Evolutionary conservation across 2,888 invertebrate species (phyloP).

Genomic region (Tuberolachnus salignus): DNA sequence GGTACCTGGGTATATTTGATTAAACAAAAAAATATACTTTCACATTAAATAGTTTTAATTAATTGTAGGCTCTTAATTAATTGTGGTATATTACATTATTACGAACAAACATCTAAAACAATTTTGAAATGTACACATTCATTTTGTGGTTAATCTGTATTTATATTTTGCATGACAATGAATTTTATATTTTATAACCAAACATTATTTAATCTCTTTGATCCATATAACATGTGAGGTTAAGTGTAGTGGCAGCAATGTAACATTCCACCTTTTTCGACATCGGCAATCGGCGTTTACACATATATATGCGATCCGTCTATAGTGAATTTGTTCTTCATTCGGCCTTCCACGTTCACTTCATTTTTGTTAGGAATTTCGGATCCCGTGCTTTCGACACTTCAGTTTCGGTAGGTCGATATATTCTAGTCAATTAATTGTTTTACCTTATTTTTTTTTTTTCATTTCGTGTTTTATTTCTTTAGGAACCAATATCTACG

Average conservation of each 20-base stretch:
- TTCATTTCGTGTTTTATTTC: background rate
- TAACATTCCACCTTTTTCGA: background rate
- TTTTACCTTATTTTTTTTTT: background rate
- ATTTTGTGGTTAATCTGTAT: background rate
- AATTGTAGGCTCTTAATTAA: no score
- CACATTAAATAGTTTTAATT: no score
- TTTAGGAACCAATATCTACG: background rate
- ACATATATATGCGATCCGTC: no score
- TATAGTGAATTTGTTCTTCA: no score
- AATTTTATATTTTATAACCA: no score
- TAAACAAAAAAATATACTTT: no score
- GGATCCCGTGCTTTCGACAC: background rate
- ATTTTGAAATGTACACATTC: no score
- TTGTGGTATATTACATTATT: no score
- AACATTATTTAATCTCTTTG: background rate
- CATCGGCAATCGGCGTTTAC: background rate
- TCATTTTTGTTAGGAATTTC: background rate
- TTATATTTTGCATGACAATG: background rate
- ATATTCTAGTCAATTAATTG: background rate
- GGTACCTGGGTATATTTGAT: no score
- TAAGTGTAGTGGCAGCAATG: slow-evolving; percentile 9
- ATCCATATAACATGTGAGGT: background rate
- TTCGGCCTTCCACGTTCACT: no score
- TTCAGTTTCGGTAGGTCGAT: background rate
- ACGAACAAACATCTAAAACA: no score